Base-by-base conservation (phyloP, 2,888 invertebrate genomes). In the Heliothis peltigera region DNA sequence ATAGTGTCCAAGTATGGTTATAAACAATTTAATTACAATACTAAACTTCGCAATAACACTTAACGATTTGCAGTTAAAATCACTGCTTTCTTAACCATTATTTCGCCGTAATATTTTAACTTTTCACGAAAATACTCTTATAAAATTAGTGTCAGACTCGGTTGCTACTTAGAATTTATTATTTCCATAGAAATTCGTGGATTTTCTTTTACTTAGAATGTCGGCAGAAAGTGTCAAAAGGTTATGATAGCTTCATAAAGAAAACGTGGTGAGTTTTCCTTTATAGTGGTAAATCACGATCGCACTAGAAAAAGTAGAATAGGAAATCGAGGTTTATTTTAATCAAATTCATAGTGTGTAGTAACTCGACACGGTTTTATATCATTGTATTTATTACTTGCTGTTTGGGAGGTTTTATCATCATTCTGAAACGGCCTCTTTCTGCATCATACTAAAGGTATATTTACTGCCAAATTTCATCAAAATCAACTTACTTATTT, bases 101-200 rank as follows among this genome's bases (percentile, higher is more conserved):
- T 35, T 52, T 47, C 28, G 7, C 12, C 49, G 42, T 56, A 58
- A 56, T 71, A 75, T 75, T 72, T 61, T 46, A 64, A 66, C 53
- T 75, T 78, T 76, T 42, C 25, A 28, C 49, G 5, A 51, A 75
- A 78, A 65, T 78, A 64, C 65, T 55, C 52, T 43, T 62, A 61
- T 73, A 70, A 73, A 73, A 65, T 61, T 42, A 19, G 18, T 65
- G 28, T 54, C 28, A 62, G 59, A 56, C 56, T 46, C 46, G 4
- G 22, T 28, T 48, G 17, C 18, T 19, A 51, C 10, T 7, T 8
- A 22, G 46, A 4, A 48, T 66, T 8, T 49, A 57, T 58, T 59
- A 48, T 69, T 63, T 48, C 52, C 47, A 58, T 63, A 17, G 44
- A 52, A 44, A 53, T 43, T 57, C 10, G 18, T 48, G 10, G 44